A percentile compares a stretch with the other conserved stretches of the same genome.
These are phyloP conservation scores for Drosophila burlai DNA, from an alignment of 1,140 invertebrate species.

Conservation along the genomic window DNA sequence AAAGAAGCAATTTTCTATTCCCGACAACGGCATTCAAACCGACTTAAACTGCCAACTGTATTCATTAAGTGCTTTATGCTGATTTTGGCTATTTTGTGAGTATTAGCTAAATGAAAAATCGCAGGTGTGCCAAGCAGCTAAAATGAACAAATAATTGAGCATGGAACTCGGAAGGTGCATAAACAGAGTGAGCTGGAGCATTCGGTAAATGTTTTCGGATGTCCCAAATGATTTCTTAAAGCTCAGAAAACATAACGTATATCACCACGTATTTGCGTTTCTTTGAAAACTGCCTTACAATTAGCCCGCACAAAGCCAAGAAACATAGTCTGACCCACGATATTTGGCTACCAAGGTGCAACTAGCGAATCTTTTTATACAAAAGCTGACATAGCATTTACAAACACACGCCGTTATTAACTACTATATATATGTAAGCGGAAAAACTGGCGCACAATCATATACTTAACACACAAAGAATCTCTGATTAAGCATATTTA, in stretches of 20 bases:
- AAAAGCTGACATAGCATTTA: slow-evolving; percentile 71
- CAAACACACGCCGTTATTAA: slow-evolving; percentile 36
- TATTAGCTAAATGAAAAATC: slow-evolving; percentile 81
- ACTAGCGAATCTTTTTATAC: slow-evolving; percentile 60
- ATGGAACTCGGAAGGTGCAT: slow-evolving; percentile 1
- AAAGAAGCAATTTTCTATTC: slow-evolving; percentile 9
- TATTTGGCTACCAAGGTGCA: slow-evolving; percentile 31
- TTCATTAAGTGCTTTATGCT: slow-evolving; percentile 13
- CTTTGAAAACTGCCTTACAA: slow-evolving; percentile 62
- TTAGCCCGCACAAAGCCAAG: slow-evolving; percentile 22
- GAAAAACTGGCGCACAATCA: slow-evolving; percentile 75
- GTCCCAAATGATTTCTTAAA: slow-evolving; percentile 28
- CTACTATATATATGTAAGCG: slow-evolving; percentile 27
- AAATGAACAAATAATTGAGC: slow-evolving; percentile 19
- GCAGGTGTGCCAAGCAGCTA: slow-evolving; percentile 53
- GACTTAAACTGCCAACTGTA: slow-evolving; percentile 10
- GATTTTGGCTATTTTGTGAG: slow-evolving; percentile 58
- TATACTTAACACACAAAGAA: slow-evolving; percentile 48
- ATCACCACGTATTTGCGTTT: not conserved
- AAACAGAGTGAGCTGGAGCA: slow-evolving; percentile 3
- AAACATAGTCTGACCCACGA: slow-evolving; percentile 48
- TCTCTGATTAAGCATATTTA: slow-evolving; percentile 29
- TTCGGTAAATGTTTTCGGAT: slow-evolving; percentile 23
- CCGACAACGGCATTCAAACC: slow-evolving; percentile 61
- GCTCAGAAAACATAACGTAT: not conserved